Percentiles rank a stretch among this genome's conserved stretches.
phyloP scores from a whole-genome alignment of 1,140 invertebrate genomes.

The Nasonia vitripennis region DNA sequence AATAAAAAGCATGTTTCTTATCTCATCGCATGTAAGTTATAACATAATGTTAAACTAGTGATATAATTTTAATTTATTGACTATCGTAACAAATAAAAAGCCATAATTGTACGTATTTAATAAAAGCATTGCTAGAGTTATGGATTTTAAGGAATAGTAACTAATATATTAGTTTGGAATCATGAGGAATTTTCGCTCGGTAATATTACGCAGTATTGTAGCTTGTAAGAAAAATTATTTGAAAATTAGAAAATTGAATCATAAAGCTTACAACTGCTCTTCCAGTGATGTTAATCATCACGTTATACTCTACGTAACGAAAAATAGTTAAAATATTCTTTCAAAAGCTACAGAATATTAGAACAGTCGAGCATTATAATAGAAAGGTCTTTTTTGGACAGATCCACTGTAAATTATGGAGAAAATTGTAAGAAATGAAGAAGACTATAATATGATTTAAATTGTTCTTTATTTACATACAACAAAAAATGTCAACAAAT shows the following conservation, averaged over 20 bases:
- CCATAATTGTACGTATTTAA: constrained; percentile 15
- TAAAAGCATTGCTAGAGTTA: constrained; percentile 1
- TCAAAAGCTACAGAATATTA: not conserved
- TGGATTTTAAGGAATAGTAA: not conserved
- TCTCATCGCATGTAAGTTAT: constrained; percentile 15
- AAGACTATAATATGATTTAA: constrained; percentile 41
- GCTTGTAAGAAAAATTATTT: constrained; percentile 12
- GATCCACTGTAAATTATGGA: constrained; percentile 23
- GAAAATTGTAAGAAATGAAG: constrained; percentile 24
- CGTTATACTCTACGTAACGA: not conserved
- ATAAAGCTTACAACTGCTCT: constrained; percentile 7
- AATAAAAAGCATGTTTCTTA: constrained; percentile 15
- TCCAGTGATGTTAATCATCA: not conserved
- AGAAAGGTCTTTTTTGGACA: constrained; percentile 4
- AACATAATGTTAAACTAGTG: constrained; percentile 8
- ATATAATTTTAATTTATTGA: constrained; percentile 42
- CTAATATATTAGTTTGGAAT: not conserved
- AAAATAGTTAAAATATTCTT: not conserved
- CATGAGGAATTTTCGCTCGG: constrained; percentile 1
- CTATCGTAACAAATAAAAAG: not conserved
- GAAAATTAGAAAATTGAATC: constrained; percentile 19
- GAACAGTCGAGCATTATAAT: not conserved
- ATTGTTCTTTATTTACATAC: constrained; percentile 53
- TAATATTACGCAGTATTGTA: constrained; percentile 36
- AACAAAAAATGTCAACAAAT: constrained; percentile 53